Evolutionary conservation across 2,797 vertebrate species (phyloP), one percentile per base, ranked within the genome.

Genomic region (Enteromius paludinosus): DNA sequence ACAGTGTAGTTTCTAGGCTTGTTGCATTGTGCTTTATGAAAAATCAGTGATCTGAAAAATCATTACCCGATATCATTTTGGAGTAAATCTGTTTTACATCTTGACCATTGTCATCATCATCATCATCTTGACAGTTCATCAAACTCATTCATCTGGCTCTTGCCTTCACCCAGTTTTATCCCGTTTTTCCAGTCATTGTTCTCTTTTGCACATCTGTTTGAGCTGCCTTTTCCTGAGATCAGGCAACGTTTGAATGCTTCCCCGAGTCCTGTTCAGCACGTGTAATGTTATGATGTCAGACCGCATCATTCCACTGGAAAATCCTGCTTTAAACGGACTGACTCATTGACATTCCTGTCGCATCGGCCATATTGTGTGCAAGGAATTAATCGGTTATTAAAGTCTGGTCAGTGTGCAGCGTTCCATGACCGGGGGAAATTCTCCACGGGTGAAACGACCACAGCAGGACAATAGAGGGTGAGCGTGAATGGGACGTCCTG

Each of bases 371-470:
- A n/a, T 81, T 86, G 88, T 82, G 49, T 47, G 87, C 81, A 71
- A 87, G 86, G 77, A 79, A 90, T 91, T 87, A 89, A 92, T 92
- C 84, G 69, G 14, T n/a, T 86, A 87, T 80, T 87, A 87, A 85
- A 84, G 82, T 79, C 72, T 90, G 89, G 85, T 90, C 84, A 82
- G 78, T 23, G 83, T 85, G 41, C 88, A 87, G 80, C 78, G 72
- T 77, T 85, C 86, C 76, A 41, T 90, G 87, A 90, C 90, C 66
- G 62, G 52, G 52, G 73, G 64, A 87, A 76, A 82, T 59, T 52
- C 47, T 77, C 84, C n/a, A 66, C 81, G 85, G 88, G 86, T 89
- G 78, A 88, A 84, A 73, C 47, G 45, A 86, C 23, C 45, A 61
- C n/a, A 79, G 75, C 71, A 43, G 45, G 64, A 86, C 72, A 71